Base-by-base conservation (phyloP, 2,888 invertebrate genomes). In the Synergus laeviventris region DNA sequence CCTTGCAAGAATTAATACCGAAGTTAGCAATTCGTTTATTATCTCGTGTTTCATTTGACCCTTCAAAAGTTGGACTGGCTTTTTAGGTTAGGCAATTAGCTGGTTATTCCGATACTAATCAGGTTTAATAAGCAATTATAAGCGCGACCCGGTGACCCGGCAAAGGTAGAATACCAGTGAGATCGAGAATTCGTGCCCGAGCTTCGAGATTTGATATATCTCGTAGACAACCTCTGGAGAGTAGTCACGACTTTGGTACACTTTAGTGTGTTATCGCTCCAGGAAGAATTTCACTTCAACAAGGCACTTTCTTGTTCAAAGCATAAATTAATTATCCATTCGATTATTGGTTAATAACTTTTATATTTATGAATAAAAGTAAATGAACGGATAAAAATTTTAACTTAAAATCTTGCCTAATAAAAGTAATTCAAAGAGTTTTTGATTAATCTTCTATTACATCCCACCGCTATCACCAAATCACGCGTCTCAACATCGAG, bases 91-190 rank as follows among this genome's bases (percentile, higher is more conserved):
- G 49, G n/a, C 49, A 70, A 70, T 70, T 49, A 66, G 66, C 42
- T 24, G n/a, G 77, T 79, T 82, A 81, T 49, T 56, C 62, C 59
- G 60, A 56, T 66, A 49, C 49, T 75, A 79, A 74, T 56, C 79
- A 59, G 77, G 74, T 84, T 84, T 84, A 83, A 83, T 83, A 83
- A 83, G 83, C 83, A 83, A 82, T 83, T 84, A 84, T 83, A 80
- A 79, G 62, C 9, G 45, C 24, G 76, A 83, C 81, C 81, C 39
- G 77, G 31, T 79, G 84, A 79, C 79, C 83, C 70, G 36, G n/a
- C 73, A 77, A 73, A 83, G 76, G 76, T 78, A 78, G 60, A 79
- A 81, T 81, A 76, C 80, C 76, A 62, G 76, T 83, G 79, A 42
- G 42, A 66, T 66, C 66, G 24, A 80, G 76, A 78, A 78, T 76